Evolutionary conservation across 2,888 invertebrate genomes (phyloP).

Genomic region (Boloria selene): DNA sequence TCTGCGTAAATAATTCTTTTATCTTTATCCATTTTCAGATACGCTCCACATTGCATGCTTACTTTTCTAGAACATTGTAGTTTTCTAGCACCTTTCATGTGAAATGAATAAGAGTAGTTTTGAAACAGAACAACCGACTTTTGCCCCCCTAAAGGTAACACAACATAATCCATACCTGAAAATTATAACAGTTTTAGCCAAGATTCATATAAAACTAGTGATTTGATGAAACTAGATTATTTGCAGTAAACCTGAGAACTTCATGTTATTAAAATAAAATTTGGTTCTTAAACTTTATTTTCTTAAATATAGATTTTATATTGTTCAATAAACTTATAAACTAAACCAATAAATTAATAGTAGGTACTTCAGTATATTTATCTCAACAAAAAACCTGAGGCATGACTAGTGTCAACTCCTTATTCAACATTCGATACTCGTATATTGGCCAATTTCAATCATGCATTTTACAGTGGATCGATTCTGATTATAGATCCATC

Average conservation of each 20-base stretch:
- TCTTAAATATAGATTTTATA: no score
- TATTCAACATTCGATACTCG: no score
- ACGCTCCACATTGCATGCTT: constrained; percentile 39
- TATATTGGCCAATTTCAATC: no score
- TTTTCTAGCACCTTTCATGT: constrained; percentile 34
- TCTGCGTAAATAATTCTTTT: constrained; percentile 31
- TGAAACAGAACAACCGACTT: constrained; percentile 35
- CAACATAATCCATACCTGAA: constrained; percentile 33
- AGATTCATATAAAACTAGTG: background rate
- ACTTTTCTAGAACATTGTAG: constrained; percentile 35
- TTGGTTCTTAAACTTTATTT: no score
- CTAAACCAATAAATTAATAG: no score
- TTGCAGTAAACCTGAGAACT: no score
- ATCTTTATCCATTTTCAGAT: constrained; percentile 36
- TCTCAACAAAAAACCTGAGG: no score
- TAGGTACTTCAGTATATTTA: no score
- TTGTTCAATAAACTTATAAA: no score
- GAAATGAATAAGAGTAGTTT: constrained; percentile 44
- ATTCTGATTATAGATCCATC: constrained; percentile 38
- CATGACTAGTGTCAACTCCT: no score
- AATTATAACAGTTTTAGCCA: constrained; percentile 16
- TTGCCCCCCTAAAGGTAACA: constrained; percentile 30
- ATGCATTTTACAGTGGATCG: background rate
- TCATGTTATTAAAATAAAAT: no score
- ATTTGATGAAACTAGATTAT: background rate